A percentile compares a stretch with the other conserved stretches of the same genome.
These are phyloP conservation scores for Lipotes vexillifer DNA, from an alignment of 2,113 vertebrate species.

Conservation along the genomic window DNA sequence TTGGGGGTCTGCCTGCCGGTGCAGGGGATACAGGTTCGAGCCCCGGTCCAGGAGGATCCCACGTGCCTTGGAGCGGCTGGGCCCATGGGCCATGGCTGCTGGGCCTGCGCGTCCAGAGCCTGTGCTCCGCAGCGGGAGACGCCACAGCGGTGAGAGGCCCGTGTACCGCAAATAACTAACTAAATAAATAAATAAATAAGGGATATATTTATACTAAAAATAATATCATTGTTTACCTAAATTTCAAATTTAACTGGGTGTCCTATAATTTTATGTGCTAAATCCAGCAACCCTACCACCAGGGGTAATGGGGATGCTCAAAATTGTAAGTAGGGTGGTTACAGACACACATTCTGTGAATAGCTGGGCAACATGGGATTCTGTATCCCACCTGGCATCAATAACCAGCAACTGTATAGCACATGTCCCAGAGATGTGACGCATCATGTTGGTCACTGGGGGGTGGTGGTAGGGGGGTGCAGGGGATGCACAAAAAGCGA, in stretches of 20 bases:
- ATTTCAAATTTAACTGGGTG: neutral
- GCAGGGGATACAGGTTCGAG: too few relatives aligned
- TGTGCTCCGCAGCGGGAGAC: too few relatives aligned
- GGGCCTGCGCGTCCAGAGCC: accelerated
- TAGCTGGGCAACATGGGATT: neutral
- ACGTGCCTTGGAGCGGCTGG: too few relatives aligned
- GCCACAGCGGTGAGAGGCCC: too few relatives aligned
- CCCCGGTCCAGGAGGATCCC: too few relatives aligned
- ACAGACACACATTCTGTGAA: neutral
- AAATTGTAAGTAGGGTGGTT: neutral
- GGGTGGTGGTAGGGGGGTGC: too few relatives aligned
- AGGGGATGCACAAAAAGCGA: neutral
- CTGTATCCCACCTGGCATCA: neutral
- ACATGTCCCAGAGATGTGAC: neutral
- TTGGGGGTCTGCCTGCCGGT: too few relatives aligned
- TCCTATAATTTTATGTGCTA: neutral
- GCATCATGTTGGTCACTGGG: neutral
- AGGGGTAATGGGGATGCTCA: neutral
- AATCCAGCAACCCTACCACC: neutral
- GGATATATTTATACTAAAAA: neutral
- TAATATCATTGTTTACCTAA: neutral
- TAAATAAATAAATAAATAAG: too few relatives aligned
- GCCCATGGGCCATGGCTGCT: too few relatives aligned
- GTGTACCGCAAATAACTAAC: too few relatives aligned
- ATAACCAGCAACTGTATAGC: neutral